These are phyloP conservation scores for Ginglymostoma cirratum DNA, from an alignment of 2,113 vertebrate genomes.

Conservation along the genomic window DNA sequence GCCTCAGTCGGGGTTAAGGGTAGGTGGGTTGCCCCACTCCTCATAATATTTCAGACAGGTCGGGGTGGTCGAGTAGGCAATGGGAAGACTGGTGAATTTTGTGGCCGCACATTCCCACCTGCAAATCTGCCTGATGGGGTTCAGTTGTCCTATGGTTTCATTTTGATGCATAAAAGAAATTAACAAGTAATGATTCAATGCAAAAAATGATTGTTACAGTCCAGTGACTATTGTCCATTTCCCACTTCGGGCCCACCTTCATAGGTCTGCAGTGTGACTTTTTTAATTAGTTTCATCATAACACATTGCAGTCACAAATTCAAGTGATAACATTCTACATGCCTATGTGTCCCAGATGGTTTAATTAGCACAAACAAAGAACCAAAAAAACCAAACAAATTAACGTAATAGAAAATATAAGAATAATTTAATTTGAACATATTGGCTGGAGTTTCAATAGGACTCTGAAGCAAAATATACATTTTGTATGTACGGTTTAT, in stretches of 20 bases:
- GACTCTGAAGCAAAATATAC: not conserved
- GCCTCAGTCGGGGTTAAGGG: not conserved
- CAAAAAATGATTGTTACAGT: not conserved
- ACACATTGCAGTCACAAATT: constrained; percentile 32
- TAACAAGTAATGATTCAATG: not conserved
- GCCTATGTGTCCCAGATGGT: constrained; percentile 34
- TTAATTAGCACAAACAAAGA: constrained; percentile 37
- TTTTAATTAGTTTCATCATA: constrained; percentile 39
- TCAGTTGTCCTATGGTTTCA: too few species aligned
- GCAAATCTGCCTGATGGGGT: not conserved
- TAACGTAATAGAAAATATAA: constrained; percentile 5
- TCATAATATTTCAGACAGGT: not conserved
- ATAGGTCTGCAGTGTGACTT: not conserved
- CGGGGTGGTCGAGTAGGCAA: not conserved
- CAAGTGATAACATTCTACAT: constrained; percentile 34
- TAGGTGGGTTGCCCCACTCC: too few species aligned
- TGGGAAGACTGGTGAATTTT: not conserved
- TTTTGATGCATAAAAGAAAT: not conserved
- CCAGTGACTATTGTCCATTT: not conserved
- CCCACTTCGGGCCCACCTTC: not conserved
- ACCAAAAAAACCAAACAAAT: not conserved
- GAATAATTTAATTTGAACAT: not conserved
- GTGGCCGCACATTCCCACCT: not conserved
- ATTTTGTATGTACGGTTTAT: not conserved
- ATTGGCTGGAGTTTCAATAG: not conserved